Percentiles rank a stretch among this genome's conserved stretches.
phyloP scores from a whole-genome alignment of 2,797 vertebrate genomes.

The Setipinna tenuifilis region DNA sequence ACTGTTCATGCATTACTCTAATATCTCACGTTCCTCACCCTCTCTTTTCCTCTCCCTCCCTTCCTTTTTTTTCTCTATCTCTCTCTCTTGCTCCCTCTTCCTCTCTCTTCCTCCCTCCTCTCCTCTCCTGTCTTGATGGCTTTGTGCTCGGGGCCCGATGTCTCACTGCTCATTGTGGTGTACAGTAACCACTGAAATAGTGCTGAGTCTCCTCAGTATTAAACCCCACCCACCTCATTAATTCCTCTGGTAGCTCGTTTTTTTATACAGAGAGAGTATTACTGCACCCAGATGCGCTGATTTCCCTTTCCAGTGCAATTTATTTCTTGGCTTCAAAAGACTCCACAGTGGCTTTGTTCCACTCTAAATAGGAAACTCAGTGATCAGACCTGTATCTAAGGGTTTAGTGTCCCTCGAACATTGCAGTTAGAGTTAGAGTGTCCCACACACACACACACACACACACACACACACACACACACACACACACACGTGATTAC shows the following conservation, averaged over 20 bases:
- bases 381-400: conserved; percentile 43
- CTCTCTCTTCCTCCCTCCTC: background rate
- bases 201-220: background rate
- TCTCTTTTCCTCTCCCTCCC: background rate
- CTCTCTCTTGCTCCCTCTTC: background rate
- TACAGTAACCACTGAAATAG: conserved; percentile 38
- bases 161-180: conserved; percentile 52
- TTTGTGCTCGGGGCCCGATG: background rate
- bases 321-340: conserved; percentile 58
- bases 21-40: too few species aligned
- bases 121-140: background rate
- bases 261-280: conserved; percentile 36
- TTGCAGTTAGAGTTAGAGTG: background rate
- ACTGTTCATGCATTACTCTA: background rate
- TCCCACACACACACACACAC: background rate
- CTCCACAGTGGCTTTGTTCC: background rate
- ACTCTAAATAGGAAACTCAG: conserved; percentile 58
- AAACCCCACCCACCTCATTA: conserved; percentile 44
- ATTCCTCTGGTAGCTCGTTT: conserved; percentile 38
- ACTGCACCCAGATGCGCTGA: conserved; percentile 53
- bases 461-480: background rate
- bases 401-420: background rate
- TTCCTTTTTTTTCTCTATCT: background rate
- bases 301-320: conserved; percentile 57
- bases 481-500: background rate